Evolutionary conservation across 2,113 vertebrate species (phyloP).

Genomic region (Hassar affinis): DNA sequence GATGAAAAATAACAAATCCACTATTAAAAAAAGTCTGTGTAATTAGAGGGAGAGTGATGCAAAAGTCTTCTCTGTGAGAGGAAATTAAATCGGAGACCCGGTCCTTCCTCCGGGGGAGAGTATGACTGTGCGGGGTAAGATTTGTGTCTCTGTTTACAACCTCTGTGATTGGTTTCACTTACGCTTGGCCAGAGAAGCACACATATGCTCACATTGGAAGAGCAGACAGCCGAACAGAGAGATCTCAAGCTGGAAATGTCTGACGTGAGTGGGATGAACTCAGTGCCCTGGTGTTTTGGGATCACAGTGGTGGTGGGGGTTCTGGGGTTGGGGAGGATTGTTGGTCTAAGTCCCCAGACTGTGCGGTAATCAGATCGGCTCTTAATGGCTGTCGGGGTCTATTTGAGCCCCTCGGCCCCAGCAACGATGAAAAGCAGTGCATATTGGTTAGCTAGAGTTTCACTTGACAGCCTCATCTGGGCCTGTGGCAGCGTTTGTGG

Average conservation of each 20-base stretch:
- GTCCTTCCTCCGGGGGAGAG: conserved; percentile 29
- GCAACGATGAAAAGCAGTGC: conserved; percentile 33
- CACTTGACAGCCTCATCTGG: conserved; percentile 46
- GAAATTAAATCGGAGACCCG: conserved; percentile 56
- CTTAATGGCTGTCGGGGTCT: conserved; percentile 59
- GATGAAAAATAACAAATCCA: neutral
- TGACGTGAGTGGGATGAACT: conserved; percentile 42
- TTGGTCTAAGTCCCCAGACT: conserved; percentile 45
- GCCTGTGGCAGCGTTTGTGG: conserved; percentile 15
- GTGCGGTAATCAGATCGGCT: conserved; percentile 57
- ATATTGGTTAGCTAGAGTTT: conserved; percentile 50
- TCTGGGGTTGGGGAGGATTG: neutral
- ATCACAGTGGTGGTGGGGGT: neutral
- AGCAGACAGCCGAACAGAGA: conserved; percentile 15
- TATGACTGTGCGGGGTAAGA: neutral
- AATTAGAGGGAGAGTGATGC: conserved; percentile 51
- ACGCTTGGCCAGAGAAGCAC: conserved; percentile 42
- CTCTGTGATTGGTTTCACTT: conserved; percentile 55
- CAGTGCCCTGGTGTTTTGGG: conserved; percentile 37
- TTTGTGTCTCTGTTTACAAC: conserved; percentile 62
- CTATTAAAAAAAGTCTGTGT: conserved; percentile 31
- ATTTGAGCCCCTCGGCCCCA: conserved; percentile 50
- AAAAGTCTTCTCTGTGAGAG: conserved; percentile 54
- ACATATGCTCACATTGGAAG: conserved; percentile 33
- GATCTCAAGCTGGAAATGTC: conserved; percentile 37